Evolutionary conservation across 2,113 vertebrate species (phyloP).

Genomic region (Colius striatus): DNA sequence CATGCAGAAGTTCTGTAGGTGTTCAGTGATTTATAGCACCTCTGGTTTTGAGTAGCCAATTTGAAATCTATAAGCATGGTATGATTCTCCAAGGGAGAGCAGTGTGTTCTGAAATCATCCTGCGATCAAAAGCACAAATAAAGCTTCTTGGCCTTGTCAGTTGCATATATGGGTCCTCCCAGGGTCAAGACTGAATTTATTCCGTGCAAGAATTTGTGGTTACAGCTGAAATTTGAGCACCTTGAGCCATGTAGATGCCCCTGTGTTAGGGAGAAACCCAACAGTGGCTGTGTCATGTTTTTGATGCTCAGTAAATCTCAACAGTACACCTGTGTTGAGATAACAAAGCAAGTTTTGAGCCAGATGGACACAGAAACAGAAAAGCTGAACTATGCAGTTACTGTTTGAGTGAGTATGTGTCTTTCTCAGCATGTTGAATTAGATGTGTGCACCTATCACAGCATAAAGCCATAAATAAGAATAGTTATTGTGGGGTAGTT

Average conservation of each 20-base stretch:
- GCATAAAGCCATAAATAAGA: neutral
- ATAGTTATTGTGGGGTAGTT: neutral
- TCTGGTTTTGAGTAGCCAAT: neutral
- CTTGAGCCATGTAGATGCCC: neutral
- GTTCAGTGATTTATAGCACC: neutral
- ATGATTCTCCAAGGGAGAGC: neutral
- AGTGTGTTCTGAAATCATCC: neutral
- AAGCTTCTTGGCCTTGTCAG: neutral
- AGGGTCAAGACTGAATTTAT: neutral
- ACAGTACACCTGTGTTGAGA: fast-evolving
- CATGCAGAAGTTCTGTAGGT: neutral
- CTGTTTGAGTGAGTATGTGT: neutral
- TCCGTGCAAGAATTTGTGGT: neutral
- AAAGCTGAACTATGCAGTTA: neutral
- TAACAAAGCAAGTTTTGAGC: neutral
- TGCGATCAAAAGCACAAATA: neutral
- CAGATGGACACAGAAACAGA: neutral
- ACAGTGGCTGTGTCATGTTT: neutral
- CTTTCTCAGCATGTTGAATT: neutral
- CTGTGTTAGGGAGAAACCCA: fast-evolving
- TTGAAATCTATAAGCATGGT: neutral
- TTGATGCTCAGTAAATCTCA: neutral
- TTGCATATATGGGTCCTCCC: neutral
- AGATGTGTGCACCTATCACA: neutral
- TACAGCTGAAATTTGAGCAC: neutral